phyloP scores from a whole-genome alignment of 2,797 vertebrate species.

The Pteronotus mesoamericanus region DNA sequence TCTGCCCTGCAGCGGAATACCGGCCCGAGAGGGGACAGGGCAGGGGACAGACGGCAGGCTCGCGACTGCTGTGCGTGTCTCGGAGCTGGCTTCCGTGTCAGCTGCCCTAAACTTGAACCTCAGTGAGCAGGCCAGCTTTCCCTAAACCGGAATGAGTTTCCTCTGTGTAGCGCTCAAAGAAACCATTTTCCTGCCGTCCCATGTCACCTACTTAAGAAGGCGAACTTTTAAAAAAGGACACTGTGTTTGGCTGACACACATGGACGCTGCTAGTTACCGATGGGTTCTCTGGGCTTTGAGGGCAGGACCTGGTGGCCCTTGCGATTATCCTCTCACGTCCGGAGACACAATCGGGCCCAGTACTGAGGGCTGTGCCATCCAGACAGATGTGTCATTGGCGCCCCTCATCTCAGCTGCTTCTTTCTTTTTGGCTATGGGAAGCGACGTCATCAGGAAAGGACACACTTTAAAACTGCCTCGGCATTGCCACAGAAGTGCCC shows the following conservation, averaged over 20 bases:
- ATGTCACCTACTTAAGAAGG: not conserved
- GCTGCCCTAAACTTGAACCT: not conserved
- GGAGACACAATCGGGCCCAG: rapidly evolving
- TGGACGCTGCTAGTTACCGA: not conserved
- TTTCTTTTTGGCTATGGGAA: not conserved
- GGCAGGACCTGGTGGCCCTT: not conserved
- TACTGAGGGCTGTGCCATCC: not conserved
- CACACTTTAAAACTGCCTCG: not conserved
- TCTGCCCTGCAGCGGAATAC: not conserved
- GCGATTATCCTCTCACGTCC: rapidly evolving
- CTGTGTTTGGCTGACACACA: not conserved
- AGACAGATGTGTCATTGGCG: too few species aligned
- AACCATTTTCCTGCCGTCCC: not conserved
- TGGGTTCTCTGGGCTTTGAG: not conserved
- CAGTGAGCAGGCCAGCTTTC: not conserved
- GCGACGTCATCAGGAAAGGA: not conserved
- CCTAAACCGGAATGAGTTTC: not conserved
- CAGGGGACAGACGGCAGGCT: rapidly evolving
- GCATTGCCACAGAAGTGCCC: not conserved
- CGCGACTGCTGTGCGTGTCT: rapidly evolving
- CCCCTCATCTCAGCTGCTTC: not conserved
- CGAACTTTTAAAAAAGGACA: not conserved
- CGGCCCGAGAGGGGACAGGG: too few species aligned
- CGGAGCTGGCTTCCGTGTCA: rapidly evolving
- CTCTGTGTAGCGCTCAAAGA: not conserved